Evolutionary conservation across 2,113 vertebrate species (phyloP).

Genomic region (Chaetops frenatus): DNA sequence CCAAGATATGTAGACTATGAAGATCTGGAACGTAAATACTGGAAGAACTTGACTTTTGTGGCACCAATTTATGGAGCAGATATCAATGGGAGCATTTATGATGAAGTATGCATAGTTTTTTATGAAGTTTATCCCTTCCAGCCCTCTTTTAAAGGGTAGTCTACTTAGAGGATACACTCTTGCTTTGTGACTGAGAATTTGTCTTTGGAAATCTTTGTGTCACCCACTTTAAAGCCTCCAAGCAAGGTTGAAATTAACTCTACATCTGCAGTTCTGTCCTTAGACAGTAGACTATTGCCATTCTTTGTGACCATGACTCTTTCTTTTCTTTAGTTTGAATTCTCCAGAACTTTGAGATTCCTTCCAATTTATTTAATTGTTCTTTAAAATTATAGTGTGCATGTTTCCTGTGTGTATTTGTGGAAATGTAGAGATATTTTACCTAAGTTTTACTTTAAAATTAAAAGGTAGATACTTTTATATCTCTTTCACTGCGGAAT

Average conservation of each 20-base stretch:
- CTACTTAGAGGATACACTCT: neutral
- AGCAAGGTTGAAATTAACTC: neutral
- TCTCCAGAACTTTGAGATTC: neutral
- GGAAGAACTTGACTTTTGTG: slow-evolving; percentile 81
- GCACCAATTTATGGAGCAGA: slow-evolving; percentile 82
- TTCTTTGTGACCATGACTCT: neutral
- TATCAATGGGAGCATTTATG: slow-evolving; percentile 81
- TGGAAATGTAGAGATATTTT: neutral
- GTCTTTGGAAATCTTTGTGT: neutral
- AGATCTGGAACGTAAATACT: slow-evolving; percentile 82
- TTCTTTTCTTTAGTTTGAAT: neutral
- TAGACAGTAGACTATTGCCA: neutral
- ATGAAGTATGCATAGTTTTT: slow-evolving; percentile 72
- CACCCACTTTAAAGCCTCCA: neutral
- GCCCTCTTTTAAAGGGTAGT: neutral
- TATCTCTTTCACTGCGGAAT: neutral
- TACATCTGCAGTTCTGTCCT: neutral
- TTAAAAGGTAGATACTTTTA: neutral
- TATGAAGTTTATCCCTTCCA: neutral
- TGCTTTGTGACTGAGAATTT: slow-evolving; percentile 6
- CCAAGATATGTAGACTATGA: slow-evolving; percentile 76
- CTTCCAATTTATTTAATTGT: neutral
- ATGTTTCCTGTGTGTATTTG: neutral
- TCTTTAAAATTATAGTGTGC: neutral
- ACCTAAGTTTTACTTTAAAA: neutral